Conservation (phyloP, 1,140 invertebrate species). For the Kradibia gibbosae region DNA sequence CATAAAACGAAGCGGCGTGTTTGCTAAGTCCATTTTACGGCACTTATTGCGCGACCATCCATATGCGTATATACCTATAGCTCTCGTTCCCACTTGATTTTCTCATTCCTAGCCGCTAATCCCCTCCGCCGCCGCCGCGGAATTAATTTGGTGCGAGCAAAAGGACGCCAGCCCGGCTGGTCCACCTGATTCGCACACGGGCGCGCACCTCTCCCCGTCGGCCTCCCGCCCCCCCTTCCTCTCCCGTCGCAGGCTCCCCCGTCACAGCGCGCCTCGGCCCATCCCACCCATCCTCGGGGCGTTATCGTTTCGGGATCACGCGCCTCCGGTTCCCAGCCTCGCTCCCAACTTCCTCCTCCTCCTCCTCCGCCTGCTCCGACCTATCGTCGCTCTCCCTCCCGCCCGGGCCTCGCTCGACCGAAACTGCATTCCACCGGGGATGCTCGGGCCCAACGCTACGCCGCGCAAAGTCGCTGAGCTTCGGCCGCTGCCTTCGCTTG, state of each 20-base stretch:
- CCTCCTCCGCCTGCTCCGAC: neutral
- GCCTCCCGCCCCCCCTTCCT: too few species aligned
- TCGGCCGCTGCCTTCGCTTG: neutral
- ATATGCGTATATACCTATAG: neutral
- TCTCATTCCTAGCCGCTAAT: conserved; percentile 30
- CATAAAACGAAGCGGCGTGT: neutral
- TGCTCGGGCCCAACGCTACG: conserved; percentile 9
- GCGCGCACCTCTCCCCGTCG: conserved; percentile 43
- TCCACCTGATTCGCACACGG: conserved; percentile 9
- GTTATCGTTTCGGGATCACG: conserved; percentile 61
- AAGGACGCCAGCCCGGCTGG: conserved; percentile 22
- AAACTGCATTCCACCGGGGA: conserved; percentile 63
- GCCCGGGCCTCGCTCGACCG: conserved; percentile 27
- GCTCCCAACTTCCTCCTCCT: conserved; percentile 12
- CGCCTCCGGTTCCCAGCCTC: conserved; percentile 51
- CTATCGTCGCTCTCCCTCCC: neutral
- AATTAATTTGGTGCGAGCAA: conserved; percentile 50
- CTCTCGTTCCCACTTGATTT: conserved; percentile 21
- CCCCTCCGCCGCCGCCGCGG: neutral
- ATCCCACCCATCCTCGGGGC: conserved; percentile 43
- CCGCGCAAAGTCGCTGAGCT: too few species aligned
- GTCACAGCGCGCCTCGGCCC: too few species aligned
- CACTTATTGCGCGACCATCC: conserved; percentile 31
- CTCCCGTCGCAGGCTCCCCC: too few species aligned
- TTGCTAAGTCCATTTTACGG: conserved; percentile 33